Conservation (phyloP, 2,888 invertebrate species). For the Caenorhabditis plicata region DNA sequence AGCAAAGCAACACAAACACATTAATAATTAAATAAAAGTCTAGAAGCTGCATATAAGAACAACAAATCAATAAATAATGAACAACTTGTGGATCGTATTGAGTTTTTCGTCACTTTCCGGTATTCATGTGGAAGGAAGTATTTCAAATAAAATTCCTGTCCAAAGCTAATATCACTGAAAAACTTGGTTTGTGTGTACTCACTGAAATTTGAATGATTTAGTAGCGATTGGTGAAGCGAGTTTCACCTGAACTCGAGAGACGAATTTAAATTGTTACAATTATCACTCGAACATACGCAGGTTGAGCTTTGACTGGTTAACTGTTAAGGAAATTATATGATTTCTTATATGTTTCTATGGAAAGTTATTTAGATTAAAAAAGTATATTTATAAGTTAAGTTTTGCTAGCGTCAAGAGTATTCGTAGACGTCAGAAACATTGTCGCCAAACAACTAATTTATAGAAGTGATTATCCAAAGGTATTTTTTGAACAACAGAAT, state of each 20-base stretch:
- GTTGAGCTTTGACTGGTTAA: not conserved
- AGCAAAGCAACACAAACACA: too few relatives aligned
- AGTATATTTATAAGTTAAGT: not conserved
- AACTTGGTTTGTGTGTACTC: slow-evolving; percentile 21
- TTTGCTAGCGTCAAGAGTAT: not conserved
- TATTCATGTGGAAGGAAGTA: slow-evolving; percentile 25
- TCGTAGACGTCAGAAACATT: slow-evolving; percentile 16
- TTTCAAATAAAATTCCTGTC: slow-evolving; percentile 19
- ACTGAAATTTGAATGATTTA: slow-evolving; percentile 15
- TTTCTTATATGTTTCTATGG: not conserved
- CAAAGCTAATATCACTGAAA: slow-evolving; percentile 7
- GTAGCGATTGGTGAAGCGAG: too few relatives aligned
- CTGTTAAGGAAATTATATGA: not conserved
- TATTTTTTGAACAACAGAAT: too few relatives aligned
- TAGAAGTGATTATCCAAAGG: too few relatives aligned
- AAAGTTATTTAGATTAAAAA: not conserved
- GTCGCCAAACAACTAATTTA: too few relatives aligned
- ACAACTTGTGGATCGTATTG: too few relatives aligned
- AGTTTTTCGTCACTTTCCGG: too few relatives aligned
- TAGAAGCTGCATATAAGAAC: too few relatives aligned
- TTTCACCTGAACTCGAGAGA: too few relatives aligned
- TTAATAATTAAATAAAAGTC: too few relatives aligned
- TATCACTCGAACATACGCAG: not conserved
- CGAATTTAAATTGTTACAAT: too few relatives aligned
- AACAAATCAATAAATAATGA: too few relatives aligned